phyloP scores from a whole-genome alignment of 2,888 invertebrate genomes.

The Caenorhabditis sulstoni region DNA sequence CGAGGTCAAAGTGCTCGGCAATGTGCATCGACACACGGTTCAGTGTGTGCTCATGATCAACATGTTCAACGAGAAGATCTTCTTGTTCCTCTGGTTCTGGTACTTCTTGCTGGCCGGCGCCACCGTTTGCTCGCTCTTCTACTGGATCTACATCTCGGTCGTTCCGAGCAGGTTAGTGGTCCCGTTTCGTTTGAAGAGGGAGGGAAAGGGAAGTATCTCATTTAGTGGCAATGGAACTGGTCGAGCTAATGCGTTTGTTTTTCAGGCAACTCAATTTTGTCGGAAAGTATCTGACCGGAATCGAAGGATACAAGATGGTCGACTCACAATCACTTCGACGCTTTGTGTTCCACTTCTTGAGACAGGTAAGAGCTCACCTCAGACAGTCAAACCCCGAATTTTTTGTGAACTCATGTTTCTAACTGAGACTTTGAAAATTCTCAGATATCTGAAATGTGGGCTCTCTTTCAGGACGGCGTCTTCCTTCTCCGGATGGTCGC shows the following conservation, averaged over 20 bases:
- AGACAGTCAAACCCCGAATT: too few relatives aligned
- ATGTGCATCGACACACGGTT: constrained; percentile 80
- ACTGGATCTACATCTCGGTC: constrained; percentile 80
- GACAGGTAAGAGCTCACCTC: constrained; percentile 73
- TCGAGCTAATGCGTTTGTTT: constrained; percentile 36
- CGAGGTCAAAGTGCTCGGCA: constrained; percentile 81
- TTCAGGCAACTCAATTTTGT: constrained; percentile 80
- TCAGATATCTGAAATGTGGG: too few relatives aligned
- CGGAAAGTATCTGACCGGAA: constrained; percentile 80
- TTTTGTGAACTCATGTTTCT: too few relatives aligned
- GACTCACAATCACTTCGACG: constrained; percentile 80
- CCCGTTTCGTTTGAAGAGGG: not conserved
- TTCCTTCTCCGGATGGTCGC: constrained; percentile 81
- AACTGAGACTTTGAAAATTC: not conserved
- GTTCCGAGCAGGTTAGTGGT: constrained; percentile 77
- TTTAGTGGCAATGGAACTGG: too few relatives aligned
- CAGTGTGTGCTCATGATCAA: constrained; percentile 81
- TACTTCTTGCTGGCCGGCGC: constrained; percentile 80
- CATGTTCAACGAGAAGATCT: constrained; percentile 81
- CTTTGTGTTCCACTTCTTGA: constrained; percentile 80
- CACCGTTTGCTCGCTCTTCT: constrained; percentile 80
- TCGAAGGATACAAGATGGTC: constrained; percentile 81
- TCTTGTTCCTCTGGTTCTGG: constrained; percentile 80
- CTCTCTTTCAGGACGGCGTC: constrained; percentile 80
- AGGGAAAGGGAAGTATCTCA: constrained; percentile 15